These are phyloP conservation scores for Oncorhynchus keta DNA, from an alignment of 2,113 vertebrate genomes.

Conservation along the genomic window DNA sequence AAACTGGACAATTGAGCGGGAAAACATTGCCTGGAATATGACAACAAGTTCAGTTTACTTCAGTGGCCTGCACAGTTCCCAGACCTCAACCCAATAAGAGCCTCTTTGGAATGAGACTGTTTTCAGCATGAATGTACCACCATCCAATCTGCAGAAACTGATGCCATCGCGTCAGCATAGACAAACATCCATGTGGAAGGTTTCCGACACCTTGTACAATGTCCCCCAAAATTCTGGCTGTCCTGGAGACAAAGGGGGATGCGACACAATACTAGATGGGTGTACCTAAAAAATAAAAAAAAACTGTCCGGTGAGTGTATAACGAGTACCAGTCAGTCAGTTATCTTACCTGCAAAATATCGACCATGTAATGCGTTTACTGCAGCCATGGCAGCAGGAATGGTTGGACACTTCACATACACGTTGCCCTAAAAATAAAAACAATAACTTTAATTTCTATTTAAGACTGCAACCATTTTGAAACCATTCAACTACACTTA, in stretches of 20 bases:
- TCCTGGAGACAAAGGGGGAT: not conserved
- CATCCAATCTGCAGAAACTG: no score
- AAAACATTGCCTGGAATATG: not conserved
- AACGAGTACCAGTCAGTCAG: not conserved
- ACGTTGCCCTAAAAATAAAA: conserved; percentile 84
- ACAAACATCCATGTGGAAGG: no score
- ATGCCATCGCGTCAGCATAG: no score
- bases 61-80: no score
- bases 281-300: no score
- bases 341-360: conserved; percentile 89
- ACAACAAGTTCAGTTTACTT: no score
- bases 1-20: not conserved
- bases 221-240: not conserved
- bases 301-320: no score
- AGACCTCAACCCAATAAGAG: no score
- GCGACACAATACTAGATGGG: no score
- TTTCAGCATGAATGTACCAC: no score
- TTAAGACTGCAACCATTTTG: not conserved
- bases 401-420: conserved; percentile 95
- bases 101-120: no score
- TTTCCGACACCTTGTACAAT: no score
- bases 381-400: conserved; percentile 91
- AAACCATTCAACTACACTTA: not conserved
- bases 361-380: conserved; percentile 91
- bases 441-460: not conserved